A percentile compares a stretch with the other conserved stretches of the same genome.
Evolutionary conservation across 1,140 invertebrate genomes (phyloP).

Genomic region (Dermatophagoides farinae): DNA sequence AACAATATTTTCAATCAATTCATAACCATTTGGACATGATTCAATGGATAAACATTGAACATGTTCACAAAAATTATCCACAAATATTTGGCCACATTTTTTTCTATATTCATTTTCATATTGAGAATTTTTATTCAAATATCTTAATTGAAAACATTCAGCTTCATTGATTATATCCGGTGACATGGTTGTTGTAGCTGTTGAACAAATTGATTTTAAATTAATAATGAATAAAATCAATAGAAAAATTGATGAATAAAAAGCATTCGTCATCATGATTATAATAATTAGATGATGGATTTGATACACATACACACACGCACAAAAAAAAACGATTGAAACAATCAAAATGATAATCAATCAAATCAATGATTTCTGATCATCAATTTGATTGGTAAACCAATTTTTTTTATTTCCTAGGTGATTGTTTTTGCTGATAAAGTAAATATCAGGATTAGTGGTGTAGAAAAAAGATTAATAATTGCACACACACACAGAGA

Average conservation of each 20-base stretch:
- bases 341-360: too few relatives aligned
- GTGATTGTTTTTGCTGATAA: too few relatives aligned
- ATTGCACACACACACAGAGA: too few relatives aligned
- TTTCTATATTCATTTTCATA: not conserved
- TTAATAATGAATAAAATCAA: not conserved
- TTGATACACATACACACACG: too few relatives aligned
- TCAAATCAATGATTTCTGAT: too few relatives aligned
- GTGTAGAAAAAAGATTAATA: too few relatives aligned
- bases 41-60: not conserved
- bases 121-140: not conserved
- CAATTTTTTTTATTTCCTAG: too few relatives aligned
- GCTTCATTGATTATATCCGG: not conserved
- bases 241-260: not conserved
- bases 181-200: not conserved
- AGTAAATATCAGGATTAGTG: too few relatives aligned
- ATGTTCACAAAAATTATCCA: slow-evolving; percentile 6
- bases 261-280: not conserved
- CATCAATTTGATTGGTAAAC: too few relatives aligned
- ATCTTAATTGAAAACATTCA: not conserved
- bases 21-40: not conserved
- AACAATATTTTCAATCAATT: not conserved
- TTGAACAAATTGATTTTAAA: not conserved
- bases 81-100: not conserved
- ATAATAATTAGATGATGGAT: not conserved
- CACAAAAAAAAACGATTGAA: too few relatives aligned